Conservation (phyloP, 2,888 invertebrate genomes). For the Lithophane ornitopus region DNA sequence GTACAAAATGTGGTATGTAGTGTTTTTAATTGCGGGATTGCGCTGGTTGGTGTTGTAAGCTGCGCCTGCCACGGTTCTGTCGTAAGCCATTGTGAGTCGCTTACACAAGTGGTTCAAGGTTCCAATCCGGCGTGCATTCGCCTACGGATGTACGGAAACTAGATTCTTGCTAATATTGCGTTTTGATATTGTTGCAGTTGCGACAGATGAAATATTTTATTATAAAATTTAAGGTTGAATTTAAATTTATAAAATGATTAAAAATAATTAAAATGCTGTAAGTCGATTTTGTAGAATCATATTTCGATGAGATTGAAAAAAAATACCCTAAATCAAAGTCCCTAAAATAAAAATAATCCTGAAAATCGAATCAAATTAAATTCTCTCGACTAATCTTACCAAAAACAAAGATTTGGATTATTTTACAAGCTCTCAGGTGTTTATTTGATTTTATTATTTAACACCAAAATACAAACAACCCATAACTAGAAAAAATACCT, state of each 20-base stretch:
- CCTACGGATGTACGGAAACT: constrained; percentile 89
- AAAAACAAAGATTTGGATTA: not conserved
- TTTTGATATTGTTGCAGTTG: constrained; percentile 51
- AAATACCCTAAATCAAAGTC: not conserved
- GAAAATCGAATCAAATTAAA: not conserved
- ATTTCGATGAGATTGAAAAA: not conserved
- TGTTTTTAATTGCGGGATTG: constrained; percentile 80
- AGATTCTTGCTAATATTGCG: constrained; percentile 69
- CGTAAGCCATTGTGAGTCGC: constrained; percentile 88
- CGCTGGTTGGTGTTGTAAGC: constrained; percentile 82
- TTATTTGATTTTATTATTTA: not conserved
- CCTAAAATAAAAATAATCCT: not conserved
- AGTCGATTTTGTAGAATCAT: not conserved
- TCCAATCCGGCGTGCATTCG: constrained; percentile 86
- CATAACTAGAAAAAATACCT: not conserved
- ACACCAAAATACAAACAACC: not conserved
- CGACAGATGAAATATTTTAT: not conserved
- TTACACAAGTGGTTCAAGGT: constrained; percentile 91
- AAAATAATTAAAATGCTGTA: not conserved
- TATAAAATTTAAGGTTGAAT: not conserved
- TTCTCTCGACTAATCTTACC: not conserved
- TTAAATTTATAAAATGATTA: not conserved
- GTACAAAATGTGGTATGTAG: constrained; percentile 59
- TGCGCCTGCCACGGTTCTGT: constrained; percentile 85
- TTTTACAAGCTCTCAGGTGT: not conserved